phyloP scores from a whole-genome alignment of 1,140 invertebrate genomes.

The Himalopsyche phryganea region DNA sequence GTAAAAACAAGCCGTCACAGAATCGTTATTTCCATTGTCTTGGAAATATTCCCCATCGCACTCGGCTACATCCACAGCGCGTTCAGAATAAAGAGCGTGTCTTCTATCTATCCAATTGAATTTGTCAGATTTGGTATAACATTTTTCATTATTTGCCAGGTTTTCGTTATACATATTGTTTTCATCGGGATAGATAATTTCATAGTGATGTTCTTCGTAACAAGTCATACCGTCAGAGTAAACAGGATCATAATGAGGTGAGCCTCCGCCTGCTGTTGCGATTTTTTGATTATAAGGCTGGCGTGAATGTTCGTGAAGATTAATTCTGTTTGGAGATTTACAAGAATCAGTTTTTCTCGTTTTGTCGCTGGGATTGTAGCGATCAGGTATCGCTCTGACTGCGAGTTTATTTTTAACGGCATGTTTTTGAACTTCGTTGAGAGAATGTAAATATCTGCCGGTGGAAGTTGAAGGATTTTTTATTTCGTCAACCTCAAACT shows the following conservation, averaged over 20 bases:
- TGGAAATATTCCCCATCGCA: constrained; percentile 33
- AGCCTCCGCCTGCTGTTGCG: constrained; percentile 2
- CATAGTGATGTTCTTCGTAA: constrained; percentile 46
- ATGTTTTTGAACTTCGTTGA: constrained; percentile 12
- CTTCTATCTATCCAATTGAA: constrained; percentile 16
- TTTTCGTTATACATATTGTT: constrained; percentile 31
- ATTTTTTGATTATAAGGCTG: constrained; percentile 3
- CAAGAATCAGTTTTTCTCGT: constrained; percentile 12
- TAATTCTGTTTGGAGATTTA: constrained; percentile 18
- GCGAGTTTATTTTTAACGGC: constrained; percentile 25
- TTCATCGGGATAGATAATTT: constrained; percentile 39
- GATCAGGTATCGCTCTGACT: constrained; percentile 27
- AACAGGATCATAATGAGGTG: constrained; percentile 43
- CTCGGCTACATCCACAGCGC: constrained; percentile 39
- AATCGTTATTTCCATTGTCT: constrained; percentile 31
- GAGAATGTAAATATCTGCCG: constrained; percentile 17
- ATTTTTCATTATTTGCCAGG: constrained; percentile 19
- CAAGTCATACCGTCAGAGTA: constrained; percentile 39
- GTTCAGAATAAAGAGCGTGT: constrained; percentile 30
- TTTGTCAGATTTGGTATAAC: constrained; percentile 16
- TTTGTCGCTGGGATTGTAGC: constrained; percentile 16
- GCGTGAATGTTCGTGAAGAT: constrained; percentile 13
- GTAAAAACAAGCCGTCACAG: constrained; percentile 29
- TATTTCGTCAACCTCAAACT: not conserved
- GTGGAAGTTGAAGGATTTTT: constrained; percentile 12